phyloP scores from a whole-genome alignment of 2,797 vertebrate genomes.

The Chloroceryle amazona region DNA sequence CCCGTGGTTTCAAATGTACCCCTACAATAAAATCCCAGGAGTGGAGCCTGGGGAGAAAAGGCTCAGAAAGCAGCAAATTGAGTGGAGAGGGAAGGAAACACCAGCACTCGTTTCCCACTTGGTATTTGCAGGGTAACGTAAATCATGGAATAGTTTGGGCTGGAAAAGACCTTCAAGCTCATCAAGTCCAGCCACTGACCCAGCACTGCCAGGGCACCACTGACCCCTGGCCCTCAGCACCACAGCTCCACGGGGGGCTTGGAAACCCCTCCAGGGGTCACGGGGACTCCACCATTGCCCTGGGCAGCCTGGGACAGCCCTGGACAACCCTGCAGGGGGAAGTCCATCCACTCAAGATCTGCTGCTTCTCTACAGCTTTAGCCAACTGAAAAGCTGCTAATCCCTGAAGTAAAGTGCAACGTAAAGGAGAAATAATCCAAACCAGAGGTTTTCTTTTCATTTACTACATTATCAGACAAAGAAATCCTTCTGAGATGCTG shows the following conservation, averaged over 20 bases:
- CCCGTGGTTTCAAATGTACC: rapidly evolving
- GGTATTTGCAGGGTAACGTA: neutral
- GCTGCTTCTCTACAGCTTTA: too few species aligned
- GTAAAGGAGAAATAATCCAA: neutral
- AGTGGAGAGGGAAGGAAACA: neutral
- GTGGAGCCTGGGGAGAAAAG: neutral
- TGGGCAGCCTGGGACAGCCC: too few species aligned
- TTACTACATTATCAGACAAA: too few species aligned
- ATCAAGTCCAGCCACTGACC: neutral
- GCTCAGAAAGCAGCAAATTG: neutral
- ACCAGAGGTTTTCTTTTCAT: too few species aligned
- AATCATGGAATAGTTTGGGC: neutral
- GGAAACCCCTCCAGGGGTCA: neutral
- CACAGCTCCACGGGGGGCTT: too few species aligned
- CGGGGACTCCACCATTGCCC: neutral
- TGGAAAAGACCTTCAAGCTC: neutral
- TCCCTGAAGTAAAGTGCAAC: rapidly evolving
- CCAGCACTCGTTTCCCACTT: too few species aligned
- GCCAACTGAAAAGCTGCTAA: neutral
- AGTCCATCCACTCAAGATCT: too few species aligned
- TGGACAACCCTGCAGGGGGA: too few species aligned
- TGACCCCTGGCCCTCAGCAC: too few species aligned
- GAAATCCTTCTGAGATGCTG: too few species aligned
- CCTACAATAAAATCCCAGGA: neutral
- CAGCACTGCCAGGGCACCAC: too few species aligned